Evolutionary conservation across 2,113 vertebrate genomes (phyloP).

Genomic region (Chrysemys picta): DNA sequence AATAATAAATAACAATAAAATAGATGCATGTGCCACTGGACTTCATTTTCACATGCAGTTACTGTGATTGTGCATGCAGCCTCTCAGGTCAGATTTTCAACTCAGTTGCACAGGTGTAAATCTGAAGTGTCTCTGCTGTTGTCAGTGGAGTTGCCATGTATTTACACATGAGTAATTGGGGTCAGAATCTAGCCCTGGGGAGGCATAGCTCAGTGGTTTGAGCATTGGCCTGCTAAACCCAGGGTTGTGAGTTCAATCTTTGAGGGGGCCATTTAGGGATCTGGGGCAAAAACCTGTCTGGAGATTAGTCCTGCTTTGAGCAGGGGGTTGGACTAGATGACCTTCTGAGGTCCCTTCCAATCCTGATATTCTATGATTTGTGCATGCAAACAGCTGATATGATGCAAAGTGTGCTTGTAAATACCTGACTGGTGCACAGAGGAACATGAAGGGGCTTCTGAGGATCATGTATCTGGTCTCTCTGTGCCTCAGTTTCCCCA

Average conservation of each 20-base stretch:
- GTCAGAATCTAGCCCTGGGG: not conserved
- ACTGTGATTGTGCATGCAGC: not conserved
- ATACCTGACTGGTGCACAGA: rapidly evolving
- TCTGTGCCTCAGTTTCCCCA: not conserved
- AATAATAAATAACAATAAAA: not conserved
- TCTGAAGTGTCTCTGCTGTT: not conserved
- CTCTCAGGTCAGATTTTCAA: not conserved
- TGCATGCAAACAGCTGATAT: not conserved
- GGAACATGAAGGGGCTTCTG: not conserved
- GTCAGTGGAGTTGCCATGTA: not conserved
- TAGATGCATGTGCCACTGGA: not conserved
- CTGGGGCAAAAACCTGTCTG: too few species aligned
- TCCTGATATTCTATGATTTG: not conserved
- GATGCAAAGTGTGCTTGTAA: not conserved
- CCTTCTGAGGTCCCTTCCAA: too few species aligned
- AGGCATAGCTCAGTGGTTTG: too few species aligned
- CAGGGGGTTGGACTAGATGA: too few species aligned
- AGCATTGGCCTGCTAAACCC: too few species aligned
- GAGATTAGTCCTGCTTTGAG: too few species aligned
- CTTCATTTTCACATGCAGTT: not conserved
- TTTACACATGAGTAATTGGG: not conserved
- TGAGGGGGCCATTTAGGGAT: too few species aligned
- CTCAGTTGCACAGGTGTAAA: not conserved
- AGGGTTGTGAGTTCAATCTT: too few species aligned
- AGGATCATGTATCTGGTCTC: not conserved